phyloP scores from a whole-genome alignment of 2,888 invertebrate genomes.

The Eupelmus urozonus region DNA sequence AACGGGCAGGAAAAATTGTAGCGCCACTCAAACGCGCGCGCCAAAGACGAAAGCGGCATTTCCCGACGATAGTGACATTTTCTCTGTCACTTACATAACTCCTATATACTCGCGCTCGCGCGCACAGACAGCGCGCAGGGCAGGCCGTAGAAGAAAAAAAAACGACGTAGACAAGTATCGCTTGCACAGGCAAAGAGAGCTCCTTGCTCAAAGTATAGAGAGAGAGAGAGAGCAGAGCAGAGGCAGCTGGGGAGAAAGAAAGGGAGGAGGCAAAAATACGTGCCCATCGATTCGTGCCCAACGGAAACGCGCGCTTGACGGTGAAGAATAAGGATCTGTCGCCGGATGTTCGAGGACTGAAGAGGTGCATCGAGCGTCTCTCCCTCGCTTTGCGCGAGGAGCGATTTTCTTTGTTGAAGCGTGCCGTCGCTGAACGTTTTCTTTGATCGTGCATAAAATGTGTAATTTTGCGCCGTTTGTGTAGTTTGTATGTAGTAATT shows the following conservation, averaged over 20 bases:
- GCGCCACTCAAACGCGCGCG: neutral
- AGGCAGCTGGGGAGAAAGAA: neutral
- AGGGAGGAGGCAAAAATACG: conserved; percentile 18
- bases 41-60: too few species aligned
- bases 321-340: conserved; percentile 35
- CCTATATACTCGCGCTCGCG: conserved; percentile 4
- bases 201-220: too few species aligned
- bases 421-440: neutral
- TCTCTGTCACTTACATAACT: conserved; percentile 49
- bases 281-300: conserved; percentile 29
- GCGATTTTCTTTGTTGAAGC: conserved; percentile 27
- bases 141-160: too few species aligned
- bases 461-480: too few species aligned
- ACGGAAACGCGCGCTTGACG: conserved; percentile 43
- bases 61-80: conserved; percentile 41
- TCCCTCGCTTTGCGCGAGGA: neutral
- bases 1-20: conserved; percentile 15
- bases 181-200: neutral
- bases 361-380: neutral
- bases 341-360: conserved; percentile 7
- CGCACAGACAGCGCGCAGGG: neutral
- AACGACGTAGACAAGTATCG: conserved; percentile 12
- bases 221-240: neutral
- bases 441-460: too few species aligned
- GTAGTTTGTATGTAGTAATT: too few species aligned